Evolutionary conservation across 2,797 vertebrate species (phyloP), one percentile per base, ranked within the genome.

Genomic region (Thaleichthys pacificus): DNA sequence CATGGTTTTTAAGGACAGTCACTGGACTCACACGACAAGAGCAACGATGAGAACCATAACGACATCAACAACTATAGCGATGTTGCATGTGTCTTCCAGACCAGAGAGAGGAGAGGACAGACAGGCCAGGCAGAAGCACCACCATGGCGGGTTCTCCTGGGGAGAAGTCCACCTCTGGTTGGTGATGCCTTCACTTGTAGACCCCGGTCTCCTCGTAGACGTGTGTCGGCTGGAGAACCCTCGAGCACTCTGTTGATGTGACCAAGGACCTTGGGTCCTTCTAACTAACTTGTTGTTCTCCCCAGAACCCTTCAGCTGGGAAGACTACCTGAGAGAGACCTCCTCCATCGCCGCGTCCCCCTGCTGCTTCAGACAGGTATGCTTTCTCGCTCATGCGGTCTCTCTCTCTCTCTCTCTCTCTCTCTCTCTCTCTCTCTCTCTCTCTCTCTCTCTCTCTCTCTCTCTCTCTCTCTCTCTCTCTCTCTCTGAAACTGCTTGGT

Each of bases 361-460:
- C 0, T 91, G 92, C 79, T 98, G 90, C 87, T 99, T 98, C 84
- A 95, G 94, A 93, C 97, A 99, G 97, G 97, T 99, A 70, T 11
- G 15, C 17, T 19, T n/a, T 19, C 51, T 54, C 51, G n/a, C n/a
- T 63, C 17, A 3, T 47, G 3, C 12, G 42, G 11, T 63, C 7
- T 35, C 42, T 68, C 71, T 72, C 51, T 64, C 64, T 71, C 42
- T 61, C 70, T 56, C 51, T 56, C 51, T 35, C 42, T 68, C 71
- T 72, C 51, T 64, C 64, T 69, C 42, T 68, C 15, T 60, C 6
- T 26, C 57, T 32, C 4, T 30, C 60, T 42, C 51, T n/a, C 51
- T 35, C 42, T 68, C 71, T 72, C 51, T 64, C 66, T 71, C 42
- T 58, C 70, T 56, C 51, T 56, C 51, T 66, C 19, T 58, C 61